Evolutionary conservation across 2,113 vertebrate genomes (phyloP), one percentile per base, ranked within the genome.

Genomic region (Tursiops truncatus): DNA sequence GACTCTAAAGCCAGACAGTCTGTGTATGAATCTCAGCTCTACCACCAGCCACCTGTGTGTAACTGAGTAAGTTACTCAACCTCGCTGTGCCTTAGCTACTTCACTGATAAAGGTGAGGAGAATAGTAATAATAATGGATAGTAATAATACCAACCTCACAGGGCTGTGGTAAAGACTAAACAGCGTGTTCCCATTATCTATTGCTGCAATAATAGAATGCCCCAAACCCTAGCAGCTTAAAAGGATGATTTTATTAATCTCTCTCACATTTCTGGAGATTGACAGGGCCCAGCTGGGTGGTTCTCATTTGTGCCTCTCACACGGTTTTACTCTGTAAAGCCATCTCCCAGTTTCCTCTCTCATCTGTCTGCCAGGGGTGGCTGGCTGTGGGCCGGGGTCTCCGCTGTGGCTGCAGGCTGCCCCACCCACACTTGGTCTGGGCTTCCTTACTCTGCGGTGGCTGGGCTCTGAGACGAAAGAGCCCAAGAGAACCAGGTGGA

Each of bases 391-490:
- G 21, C 26, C 23, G 31, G 60, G 67, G 14, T 58, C 62, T 14
- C 38, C 6, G n/a, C 36, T 21, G 50, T 38, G 36, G 41, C 83
- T 60, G 15, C 4, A 2, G 44, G 62, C 73, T 21, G 38, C 10
- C 11, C 6, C n/a, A 2, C 28, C 85, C 26, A 12, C 15, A 0
- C 23, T 0, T 13, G 28, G 5, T 47, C 21, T 21, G 14, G 21
- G 26, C 91, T n/a, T 84, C n/a, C 79, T 28, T 38, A 1, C 17
- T 20, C 41, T 50, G 1, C 1, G 2, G 65, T 4, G 4, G 7
- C 73, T 33, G 65, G 41, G 63, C 1, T 31, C 56, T 1, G 14
- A 15, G 31, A 36, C 2, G 6, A 20, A 58, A 65, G 79, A 36
- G 6, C 86, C 28, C 4, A 2, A 2, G 41, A 53, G 58, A 65